Evolutionary conservation across 2,113 vertebrate genomes (phyloP), one percentile per base, ranked within the genome.

Genomic region (Callipepla squamata): DNA sequence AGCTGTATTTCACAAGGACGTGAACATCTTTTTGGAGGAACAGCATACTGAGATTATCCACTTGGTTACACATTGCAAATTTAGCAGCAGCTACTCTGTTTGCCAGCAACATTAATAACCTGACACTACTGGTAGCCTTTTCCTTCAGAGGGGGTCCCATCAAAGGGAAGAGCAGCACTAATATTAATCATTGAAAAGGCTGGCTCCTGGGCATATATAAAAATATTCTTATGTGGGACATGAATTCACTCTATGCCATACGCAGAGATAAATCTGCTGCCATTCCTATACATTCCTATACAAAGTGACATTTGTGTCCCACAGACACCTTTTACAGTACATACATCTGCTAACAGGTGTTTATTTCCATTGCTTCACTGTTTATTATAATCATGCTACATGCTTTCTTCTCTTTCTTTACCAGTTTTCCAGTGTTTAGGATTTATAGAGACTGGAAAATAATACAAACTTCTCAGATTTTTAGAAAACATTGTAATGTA

Each of bases 141-240:
- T 38, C 40, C 63, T 76, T 48, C 62, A 76, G 73, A 87, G 36
- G 26, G 6, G 36, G 90, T 95, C 93, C 58, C 83, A 42, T 58
- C 74, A 76, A 68, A 88, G 19, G 23, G 50, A 73, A 89, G 25
- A 91, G 65, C 2, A 85, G n/a, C 84, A 79, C 62, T 69, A 36
- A 65, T 93, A 85, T 61, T 86, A 88, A 92, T 75, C 2, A 3
- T 73, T 22, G 28, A 32, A 8, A 23, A 82, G 74, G 53, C 26
- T 76, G 58, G 13, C 30, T 81, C 23, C 53, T 68, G 62, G 51
- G 61, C 74, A 72, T 22, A 57, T 20, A 76, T 42, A 7, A 66
- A 76, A 86, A 25, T n/a, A 36, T 28, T 23, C 80, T 84, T 36
- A 81, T 40, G 50, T 34, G 48, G 62, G 34, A 72, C 28, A 61